phyloP scores from a whole-genome alignment of 2,888 invertebrate genomes.

The Dascillus cervinus region DNA sequence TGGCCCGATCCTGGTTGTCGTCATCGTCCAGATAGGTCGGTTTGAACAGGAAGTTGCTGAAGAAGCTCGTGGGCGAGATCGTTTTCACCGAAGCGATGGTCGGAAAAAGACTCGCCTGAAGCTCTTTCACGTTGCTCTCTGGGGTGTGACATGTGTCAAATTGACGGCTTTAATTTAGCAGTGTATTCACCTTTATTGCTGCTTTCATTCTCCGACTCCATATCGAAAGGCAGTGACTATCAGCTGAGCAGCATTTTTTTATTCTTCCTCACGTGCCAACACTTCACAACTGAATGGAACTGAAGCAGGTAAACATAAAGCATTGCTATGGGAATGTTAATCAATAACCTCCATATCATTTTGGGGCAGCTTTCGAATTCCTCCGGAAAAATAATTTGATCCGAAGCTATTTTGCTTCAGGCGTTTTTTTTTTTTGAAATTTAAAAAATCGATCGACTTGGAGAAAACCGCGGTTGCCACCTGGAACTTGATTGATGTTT shows the following conservation, averaged over 20 bases:
- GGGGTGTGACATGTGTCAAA: constrained; percentile 3
- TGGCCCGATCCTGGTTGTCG: constrained; percentile 45
- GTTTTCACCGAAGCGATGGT: constrained; percentile 16
- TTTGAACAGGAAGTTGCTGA: constrained; percentile 60
- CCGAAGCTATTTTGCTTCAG: no score
- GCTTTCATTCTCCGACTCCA: constrained; percentile 22
- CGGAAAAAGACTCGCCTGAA: constrained; percentile 62
- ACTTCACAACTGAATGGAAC: constrained; percentile 6
- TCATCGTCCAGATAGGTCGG: constrained; percentile 26
- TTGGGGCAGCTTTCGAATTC: no score
- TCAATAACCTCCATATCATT: constrained; percentile 9
- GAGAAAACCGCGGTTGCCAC: no score
- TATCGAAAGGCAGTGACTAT: constrained; percentile 21
- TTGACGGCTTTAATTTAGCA: no score
- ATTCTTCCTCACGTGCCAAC: constrained; percentile 3
- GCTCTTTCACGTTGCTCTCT: constrained; percentile 49
- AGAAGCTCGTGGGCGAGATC: constrained; percentile 34
- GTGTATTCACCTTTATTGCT: constrained; percentile 16
- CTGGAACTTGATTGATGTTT: background rate
- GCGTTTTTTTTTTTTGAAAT: no score
- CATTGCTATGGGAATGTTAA: constrained; percentile 18
- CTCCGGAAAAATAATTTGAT: no score
- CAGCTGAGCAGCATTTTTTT: constrained; percentile 22
- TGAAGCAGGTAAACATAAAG: constrained; percentile 13
- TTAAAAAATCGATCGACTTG: no score